Conservation (phyloP, 2,888 invertebrate species). For the Parasteatoda lunata region DNA sequence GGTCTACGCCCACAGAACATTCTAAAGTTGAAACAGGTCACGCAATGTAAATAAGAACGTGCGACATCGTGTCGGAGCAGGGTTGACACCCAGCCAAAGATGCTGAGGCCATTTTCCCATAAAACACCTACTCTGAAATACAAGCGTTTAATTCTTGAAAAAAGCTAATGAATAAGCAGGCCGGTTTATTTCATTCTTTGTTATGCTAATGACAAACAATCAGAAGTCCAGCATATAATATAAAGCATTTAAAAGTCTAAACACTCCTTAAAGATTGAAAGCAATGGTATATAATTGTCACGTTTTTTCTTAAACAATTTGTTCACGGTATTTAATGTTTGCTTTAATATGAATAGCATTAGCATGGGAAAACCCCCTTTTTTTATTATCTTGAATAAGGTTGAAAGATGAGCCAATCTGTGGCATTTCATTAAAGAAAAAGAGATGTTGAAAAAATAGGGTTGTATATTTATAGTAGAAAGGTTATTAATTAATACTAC, state of each 20-base stretch:
- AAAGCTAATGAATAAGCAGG: background rate
- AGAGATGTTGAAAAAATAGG: background rate
- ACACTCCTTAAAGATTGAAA: conserved; percentile 37
- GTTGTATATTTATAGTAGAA: too few species aligned
- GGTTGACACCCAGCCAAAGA: conserved; percentile 62
- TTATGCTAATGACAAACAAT: conserved; percentile 46
- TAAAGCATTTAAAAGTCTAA: conserved; percentile 35
- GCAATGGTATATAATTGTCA: conserved; percentile 61
- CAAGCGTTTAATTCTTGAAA: background rate
- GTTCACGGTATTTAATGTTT: background rate
- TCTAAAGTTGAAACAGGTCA: conserved; percentile 47
- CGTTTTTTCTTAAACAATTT: conserved; percentile 3
- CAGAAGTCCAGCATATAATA: background rate
- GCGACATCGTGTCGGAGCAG: conserved; percentile 44
- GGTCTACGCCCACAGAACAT: conserved; percentile 26
- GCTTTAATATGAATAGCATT: too few species aligned
- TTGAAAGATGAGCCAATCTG: background rate
- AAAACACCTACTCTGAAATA: conserved; percentile 48
- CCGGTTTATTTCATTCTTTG: conserved; percentile 32
- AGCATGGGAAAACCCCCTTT: background rate
- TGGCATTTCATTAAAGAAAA: background rate
- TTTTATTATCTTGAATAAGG: too few species aligned
- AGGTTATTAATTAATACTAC: too few species aligned
- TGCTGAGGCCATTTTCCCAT: conserved; percentile 58
- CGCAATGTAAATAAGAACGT: conserved; percentile 61